These are phyloP conservation scores for Drosophila parthenogenetica DNA, from an alignment of 2,888 invertebrate genomes.

Conservation along the genomic window DNA sequence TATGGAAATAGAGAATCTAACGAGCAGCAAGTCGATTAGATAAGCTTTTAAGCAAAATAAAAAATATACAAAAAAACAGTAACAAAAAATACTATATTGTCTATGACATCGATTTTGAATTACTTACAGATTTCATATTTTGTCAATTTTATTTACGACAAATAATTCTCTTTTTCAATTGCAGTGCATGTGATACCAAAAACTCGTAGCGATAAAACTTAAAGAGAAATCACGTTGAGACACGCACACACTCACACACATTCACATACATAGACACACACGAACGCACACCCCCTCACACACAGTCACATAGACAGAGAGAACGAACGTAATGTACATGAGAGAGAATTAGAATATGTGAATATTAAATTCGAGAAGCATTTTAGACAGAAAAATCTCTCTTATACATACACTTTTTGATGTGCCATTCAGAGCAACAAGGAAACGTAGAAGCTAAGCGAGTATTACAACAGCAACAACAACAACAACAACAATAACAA, in stretches of 20 bases:
- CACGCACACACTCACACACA: slow-evolving; percentile 19
- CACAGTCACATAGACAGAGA: slow-evolving; percentile 2
- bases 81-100: slow-evolving; percentile 6
- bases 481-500: slow-evolving; percentile 34
- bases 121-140: slow-evolving; percentile 3
- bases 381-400: slow-evolving; percentile 45
- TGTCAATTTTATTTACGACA: slow-evolving; percentile 33
- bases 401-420: slow-evolving; percentile 45
- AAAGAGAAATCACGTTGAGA: slow-evolving; percentile 31
- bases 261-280: slow-evolving; percentile 2
- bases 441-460: slow-evolving; percentile 78
- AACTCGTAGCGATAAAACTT: slow-evolving; percentile 31
- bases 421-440: slow-evolving; percentile 72
- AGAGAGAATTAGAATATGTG: slow-evolving; percentile 44
- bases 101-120: slow-evolving; percentile 19
- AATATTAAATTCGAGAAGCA: slow-evolving; percentile 28
- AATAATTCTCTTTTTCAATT: slow-evolving; percentile 35
- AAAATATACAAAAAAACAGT: neutral
- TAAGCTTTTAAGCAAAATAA: slow-evolving; percentile 27
- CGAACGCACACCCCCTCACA: slow-evolving; percentile 1
- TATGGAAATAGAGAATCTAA: slow-evolving; percentile 18
- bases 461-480: slow-evolving; percentile 69
- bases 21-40: slow-evolving; percentile 40
- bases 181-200: slow-evolving; percentile 72
- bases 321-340: slow-evolving; percentile 6